These are phyloP conservation scores for Trichopoda pennipes DNA, from an alignment of 2,888 invertebrate genomes.

Conservation along the genomic window DNA sequence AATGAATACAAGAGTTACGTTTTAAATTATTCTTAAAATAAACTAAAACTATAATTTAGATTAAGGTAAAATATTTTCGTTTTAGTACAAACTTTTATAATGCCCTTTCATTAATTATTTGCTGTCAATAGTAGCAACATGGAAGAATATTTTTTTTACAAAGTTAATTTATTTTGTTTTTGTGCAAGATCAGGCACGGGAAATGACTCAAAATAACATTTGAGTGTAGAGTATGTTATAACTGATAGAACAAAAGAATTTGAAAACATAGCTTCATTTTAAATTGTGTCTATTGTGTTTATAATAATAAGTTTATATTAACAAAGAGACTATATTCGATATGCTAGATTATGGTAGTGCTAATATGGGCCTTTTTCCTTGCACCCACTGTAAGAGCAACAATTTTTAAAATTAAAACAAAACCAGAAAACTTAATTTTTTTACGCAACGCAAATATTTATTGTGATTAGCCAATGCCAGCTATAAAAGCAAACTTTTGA, in stretches of 20 bases:
- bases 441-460: not conserved
- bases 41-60: too few species aligned
- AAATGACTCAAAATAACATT: constrained; percentile 30
- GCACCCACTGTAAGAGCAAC: not conserved
- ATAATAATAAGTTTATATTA: not conserved
- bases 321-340: not conserved
- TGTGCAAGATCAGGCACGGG: constrained; percentile 51
- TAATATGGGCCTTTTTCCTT: too few species aligned
- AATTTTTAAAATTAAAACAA: not conserved
- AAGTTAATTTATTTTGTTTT: constrained; percentile 52
- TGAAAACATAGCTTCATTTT: not conserved
- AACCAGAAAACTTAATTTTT: not conserved
- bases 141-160: constrained; percentile 26
- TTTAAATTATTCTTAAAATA: too few species aligned
- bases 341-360: not conserved
- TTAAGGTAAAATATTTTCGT: too few species aligned
- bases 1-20: too few species aligned
- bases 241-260: not conserved
- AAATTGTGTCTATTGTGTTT: not conserved
- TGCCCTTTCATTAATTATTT: too few species aligned
- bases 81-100: too few species aligned
- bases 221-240: not conserved
- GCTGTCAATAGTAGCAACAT: not conserved
- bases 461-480: not conserved
- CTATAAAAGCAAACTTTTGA: not conserved